Percentiles rank a stretch among this genome's conserved stretches.
These are phyloP conservation scores for Calvadosia cruxmelitensis DNA, from an alignment of 30 jellyfish, hydroid and myxozoan genomes.

Conservation along the genomic window DNA sequence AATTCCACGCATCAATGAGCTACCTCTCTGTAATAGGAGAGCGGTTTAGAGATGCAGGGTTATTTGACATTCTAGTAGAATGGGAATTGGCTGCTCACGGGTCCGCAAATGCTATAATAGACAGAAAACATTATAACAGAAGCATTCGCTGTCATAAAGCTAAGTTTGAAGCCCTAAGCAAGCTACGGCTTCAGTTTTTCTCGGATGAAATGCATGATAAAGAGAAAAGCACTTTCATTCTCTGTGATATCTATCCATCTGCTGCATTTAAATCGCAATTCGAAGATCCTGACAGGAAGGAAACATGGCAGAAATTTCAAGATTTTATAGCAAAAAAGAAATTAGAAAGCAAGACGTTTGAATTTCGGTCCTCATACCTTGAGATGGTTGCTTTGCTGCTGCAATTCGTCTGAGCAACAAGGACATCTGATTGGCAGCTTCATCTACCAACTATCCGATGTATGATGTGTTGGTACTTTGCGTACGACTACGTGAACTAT, in stretches of 20 bases:
- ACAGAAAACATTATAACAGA: constrained; percentile 35
- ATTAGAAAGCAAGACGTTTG: too few species aligned
- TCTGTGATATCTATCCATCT: too few species aligned
- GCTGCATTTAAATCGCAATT: too few species aligned
- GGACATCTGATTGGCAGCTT: too few species aligned
- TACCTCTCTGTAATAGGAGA: constrained; percentile 19
- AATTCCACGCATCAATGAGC: constrained; percentile 34
- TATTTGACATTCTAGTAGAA: constrained; percentile 30
- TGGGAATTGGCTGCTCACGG: constrained; percentile 35
- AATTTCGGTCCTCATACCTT: constrained; percentile 32
- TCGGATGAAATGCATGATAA: constrained; percentile 14
- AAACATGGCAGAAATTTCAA: too few species aligned
- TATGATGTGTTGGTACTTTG: too few species aligned
- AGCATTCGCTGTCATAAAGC: constrained; percentile 27
- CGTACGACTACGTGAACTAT: too few species aligned
- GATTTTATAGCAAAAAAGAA: too few species aligned
- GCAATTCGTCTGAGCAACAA: constrained; percentile 33
- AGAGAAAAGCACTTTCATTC: background rate
- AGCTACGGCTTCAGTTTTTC: constrained; percentile 17
- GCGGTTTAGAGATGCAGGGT: constrained; percentile 21
- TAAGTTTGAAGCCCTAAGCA: constrained; percentile 30
- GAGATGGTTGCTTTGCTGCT: constrained; percentile 43
- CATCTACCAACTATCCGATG: too few species aligned
- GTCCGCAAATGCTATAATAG: constrained; percentile 20
- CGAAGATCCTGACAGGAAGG: too few species aligned